A percentile compares a stretch with the other conserved stretches of the same genome.
Evolutionary conservation across 2,888 invertebrate species (phyloP).

Genomic region (Eilema sororculum): DNA sequence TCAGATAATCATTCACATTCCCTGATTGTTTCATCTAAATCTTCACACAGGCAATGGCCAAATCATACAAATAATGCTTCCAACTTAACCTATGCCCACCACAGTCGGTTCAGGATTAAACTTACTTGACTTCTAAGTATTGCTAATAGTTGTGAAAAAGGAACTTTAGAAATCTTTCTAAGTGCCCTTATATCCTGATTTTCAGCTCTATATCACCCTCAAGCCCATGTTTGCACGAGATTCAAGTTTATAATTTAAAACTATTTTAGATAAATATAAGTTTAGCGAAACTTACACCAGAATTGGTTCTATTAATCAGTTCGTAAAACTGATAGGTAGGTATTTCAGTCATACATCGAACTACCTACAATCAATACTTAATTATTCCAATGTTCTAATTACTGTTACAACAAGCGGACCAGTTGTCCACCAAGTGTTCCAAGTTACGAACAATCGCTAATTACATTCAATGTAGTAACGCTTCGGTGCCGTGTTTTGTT

Average conservation of each 20-base stretch:
- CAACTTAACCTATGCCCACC: too few relatives aligned
- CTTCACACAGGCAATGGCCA: too few relatives aligned
- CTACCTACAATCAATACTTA: too few relatives aligned
- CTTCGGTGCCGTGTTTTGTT: slow-evolving; percentile 17
- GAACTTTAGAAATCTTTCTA: too few relatives aligned
- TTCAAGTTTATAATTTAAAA: neutral
- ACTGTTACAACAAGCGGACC: slow-evolving; percentile 32
- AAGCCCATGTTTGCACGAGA: neutral
- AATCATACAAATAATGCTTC: too few relatives aligned
- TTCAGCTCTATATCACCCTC: too few relatives aligned
- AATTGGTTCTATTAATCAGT: neutral
- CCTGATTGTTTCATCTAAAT: too few relatives aligned
- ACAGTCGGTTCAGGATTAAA: too few relatives aligned
- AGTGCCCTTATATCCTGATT: too few relatives aligned
- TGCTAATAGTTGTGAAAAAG: too few relatives aligned
- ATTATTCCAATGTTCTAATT: slow-evolving; percentile 42
- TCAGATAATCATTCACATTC: too few relatives aligned
- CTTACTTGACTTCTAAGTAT: too few relatives aligned
- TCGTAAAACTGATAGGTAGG: slow-evolving; percentile 12
- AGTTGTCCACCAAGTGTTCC: slow-evolving; percentile 39
- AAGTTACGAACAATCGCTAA: slow-evolving; percentile 26
- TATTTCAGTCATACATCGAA: slow-evolving; percentile 8
- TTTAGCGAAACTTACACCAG: neutral
- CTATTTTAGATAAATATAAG: neutral
- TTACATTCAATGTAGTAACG: slow-evolving; percentile 30